These are phyloP conservation scores for Clarias fuscus DNA, from an alignment of 2,797 vertebrate genomes.

Conservation along the genomic window DNA sequence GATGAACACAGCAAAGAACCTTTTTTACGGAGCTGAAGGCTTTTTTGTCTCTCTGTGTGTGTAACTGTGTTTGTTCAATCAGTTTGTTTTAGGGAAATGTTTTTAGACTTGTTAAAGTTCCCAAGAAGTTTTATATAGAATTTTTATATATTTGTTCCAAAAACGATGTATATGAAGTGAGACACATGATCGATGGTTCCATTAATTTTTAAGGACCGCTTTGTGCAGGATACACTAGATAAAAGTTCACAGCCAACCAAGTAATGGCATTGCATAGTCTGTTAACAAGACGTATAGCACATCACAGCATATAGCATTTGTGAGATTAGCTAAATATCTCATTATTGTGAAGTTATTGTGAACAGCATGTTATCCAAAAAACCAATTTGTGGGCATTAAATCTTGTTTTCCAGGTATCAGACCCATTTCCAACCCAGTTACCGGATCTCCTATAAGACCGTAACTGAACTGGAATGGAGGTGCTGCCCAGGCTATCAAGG, in stretches of 20 bases:
- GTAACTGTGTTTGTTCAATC: neutral
- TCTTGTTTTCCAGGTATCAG: constrained; percentile 76
- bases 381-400: neutral
- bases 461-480: constrained; percentile 93
- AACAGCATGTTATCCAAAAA: neutral
- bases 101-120: neutral
- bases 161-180: neutral
- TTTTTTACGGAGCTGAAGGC: neutral
- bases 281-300: neutral
- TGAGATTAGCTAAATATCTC: neutral
- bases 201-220: neutral
- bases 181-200: neutral
- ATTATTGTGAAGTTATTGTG: neutral
- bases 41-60: neutral
- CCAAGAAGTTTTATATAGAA: too few relatives aligned
- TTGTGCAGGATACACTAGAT: neutral
- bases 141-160: neutral
- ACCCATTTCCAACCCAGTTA: constrained; percentile 88
- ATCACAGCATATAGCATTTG: neutral
- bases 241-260: neutral
- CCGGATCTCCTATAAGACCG: constrained; percentile 84
- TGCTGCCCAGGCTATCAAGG: constrained; percentile 94
- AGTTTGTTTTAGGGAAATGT: neutral
- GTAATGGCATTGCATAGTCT: neutral
- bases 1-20: neutral